Percentiles rank a stretch among this genome's conserved stretches.
Evolutionary conservation across 92 coral and sea anemone genomes (phyloP).

Genomic region (Paramuricea clavata): DNA sequence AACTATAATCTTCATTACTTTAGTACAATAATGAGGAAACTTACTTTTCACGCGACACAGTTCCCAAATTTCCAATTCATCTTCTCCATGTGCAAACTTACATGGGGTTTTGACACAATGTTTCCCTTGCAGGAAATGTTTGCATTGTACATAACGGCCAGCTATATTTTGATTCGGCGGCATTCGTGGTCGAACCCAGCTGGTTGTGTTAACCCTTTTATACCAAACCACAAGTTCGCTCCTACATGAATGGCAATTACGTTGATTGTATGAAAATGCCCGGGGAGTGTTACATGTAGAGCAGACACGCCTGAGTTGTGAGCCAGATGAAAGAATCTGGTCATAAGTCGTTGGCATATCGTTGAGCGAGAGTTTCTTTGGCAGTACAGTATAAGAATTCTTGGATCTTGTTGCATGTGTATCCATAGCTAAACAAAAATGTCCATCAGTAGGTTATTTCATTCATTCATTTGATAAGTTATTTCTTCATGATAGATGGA

Average conservation of each 20-base stretch:
- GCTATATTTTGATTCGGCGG: background rate
- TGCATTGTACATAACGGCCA: constrained; percentile 8
- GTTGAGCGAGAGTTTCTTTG: background rate
- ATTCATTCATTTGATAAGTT: too few relatives aligned
- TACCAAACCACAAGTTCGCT: constrained; percentile 10
- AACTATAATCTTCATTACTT: too few relatives aligned
- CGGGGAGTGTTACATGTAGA: constrained; percentile 25
- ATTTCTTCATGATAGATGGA: too few relatives aligned
- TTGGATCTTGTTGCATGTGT: background rate
- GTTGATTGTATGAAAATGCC: background rate
- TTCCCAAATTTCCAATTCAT: constrained; percentile 10
- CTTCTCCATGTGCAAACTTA: constrained; percentile 12
- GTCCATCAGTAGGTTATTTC: background rate
- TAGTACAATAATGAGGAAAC: too few relatives aligned
- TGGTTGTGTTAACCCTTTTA: background rate
- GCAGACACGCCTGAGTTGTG: constrained; percentile 10
- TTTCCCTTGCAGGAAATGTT: constrained; percentile 10
- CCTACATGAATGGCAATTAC: background rate
- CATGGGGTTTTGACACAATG: constrained; percentile 1
- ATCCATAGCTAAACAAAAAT: background rate
- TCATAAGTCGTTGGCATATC: background rate
- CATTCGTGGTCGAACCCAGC: background rate
- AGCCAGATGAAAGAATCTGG: constrained; percentile 1
- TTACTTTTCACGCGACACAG: background rate
- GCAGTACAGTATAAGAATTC: background rate